Conservation (phyloP, 2,888 invertebrate genomes). For the Melieria omissa region DNA sequence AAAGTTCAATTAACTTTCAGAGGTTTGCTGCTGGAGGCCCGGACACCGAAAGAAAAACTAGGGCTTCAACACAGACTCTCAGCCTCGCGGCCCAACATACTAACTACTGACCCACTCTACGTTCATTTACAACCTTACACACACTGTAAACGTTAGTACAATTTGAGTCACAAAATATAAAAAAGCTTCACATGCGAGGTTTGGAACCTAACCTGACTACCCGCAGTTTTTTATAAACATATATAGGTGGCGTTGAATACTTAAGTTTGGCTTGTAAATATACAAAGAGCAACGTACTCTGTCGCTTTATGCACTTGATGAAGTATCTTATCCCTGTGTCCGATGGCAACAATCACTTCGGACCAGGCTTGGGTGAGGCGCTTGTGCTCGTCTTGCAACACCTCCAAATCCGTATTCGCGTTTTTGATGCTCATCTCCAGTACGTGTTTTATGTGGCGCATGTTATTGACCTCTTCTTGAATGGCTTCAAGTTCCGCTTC, state of each 20-base stretch:
- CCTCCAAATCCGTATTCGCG: constrained; percentile 79
- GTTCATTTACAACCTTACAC: too few species aligned
- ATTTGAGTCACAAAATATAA: too few species aligned
- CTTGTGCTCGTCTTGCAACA: constrained; percentile 76
- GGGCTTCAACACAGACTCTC: too few species aligned
- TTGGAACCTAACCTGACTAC: too few species aligned
- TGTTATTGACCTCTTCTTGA: constrained; percentile 74
- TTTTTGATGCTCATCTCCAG: constrained; percentile 73
- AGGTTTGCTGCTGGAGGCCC: too few species aligned
- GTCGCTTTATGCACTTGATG: constrained; percentile 73
- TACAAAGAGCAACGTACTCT: constrained; percentile 65
- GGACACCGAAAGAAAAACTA: too few species aligned
- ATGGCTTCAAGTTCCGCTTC: constrained; percentile 72
- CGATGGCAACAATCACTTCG: constrained; percentile 77
- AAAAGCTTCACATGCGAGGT: too few species aligned
- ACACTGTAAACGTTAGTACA: too few species aligned
- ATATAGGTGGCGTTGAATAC: background rate
- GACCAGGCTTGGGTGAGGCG: constrained; percentile 80
- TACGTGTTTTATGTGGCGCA: constrained; percentile 73
- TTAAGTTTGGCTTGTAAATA: background rate
- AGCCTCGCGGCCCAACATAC: too few species aligned
- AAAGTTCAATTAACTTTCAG: too few species aligned
- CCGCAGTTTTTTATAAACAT: background rate
- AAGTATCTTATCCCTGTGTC: constrained; percentile 75
- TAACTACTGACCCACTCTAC: too few species aligned